A percentile compares a stretch with the other conserved stretches of the same genome.
These are phyloP conservation scores for Palythoa caribaeorum DNA, from an alignment of 92 coral and sea anemone genomes.

Conservation along the genomic window DNA sequence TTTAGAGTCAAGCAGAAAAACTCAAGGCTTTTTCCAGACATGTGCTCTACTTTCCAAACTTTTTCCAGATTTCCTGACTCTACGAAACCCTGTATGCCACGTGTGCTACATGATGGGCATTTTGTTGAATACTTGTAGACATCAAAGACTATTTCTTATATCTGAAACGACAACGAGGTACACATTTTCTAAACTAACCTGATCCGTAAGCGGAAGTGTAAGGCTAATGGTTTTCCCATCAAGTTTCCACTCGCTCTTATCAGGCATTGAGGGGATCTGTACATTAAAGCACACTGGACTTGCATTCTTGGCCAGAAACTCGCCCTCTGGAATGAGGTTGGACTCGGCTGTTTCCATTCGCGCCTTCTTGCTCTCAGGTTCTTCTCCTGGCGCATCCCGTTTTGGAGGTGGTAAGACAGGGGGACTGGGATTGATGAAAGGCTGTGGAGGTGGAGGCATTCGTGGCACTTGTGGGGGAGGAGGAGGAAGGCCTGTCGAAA, in stretches of 20 bases:
- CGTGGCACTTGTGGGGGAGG: constrained; percentile 76
- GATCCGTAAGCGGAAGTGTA: constrained; percentile 91
- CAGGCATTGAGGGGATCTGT: constrained; percentile 91
- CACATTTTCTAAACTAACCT: constrained; percentile 67
- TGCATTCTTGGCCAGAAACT: constrained; percentile 77
- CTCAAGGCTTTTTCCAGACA: no score
- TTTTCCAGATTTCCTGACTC: no score
- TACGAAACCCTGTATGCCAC: no score
- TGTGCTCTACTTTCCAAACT: no score
- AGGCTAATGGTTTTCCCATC: constrained; percentile 89
- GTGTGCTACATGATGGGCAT: background rate
- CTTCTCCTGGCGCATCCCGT: constrained; percentile 81
- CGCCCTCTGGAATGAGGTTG: constrained; percentile 90
- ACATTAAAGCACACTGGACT: constrained; percentile 90
- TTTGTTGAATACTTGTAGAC: background rate
- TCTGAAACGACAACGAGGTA: background rate
- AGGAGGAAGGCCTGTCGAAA: constrained; percentile 71
- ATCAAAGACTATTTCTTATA: no score
- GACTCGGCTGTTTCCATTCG: constrained; percentile 94
- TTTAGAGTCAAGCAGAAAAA: no score
- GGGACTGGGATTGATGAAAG: constrained; percentile 84
- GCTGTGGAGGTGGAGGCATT: constrained; percentile 90
- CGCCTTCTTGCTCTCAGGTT: constrained; percentile 79
- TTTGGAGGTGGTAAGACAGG: constrained; percentile 76
- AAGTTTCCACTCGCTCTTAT: constrained; percentile 95